Base-by-base conservation (phyloP, 2,113 vertebrate genomes). In the Phrynocephalus versicolor region DNA sequence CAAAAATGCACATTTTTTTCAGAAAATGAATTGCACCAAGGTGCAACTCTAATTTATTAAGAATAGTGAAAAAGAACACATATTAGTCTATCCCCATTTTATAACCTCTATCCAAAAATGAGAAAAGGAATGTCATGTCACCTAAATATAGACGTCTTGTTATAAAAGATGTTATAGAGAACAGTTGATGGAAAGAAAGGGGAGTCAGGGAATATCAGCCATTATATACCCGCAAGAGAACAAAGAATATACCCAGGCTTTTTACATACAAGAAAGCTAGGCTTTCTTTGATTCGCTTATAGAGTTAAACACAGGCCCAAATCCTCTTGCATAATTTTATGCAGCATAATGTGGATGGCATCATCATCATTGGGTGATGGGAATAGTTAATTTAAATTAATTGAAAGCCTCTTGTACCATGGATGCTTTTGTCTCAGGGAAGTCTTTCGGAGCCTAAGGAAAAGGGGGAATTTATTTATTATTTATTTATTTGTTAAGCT, bases 41-140 rank as follows among this genome's bases (percentile, higher is more conserved):
- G 18, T 27, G n/a, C n/a, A 69, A 84, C 35, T 45, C 51, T 74
- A 85, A 73, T 64, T 14, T 86, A 55, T 74, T 55, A 37, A 81
- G n/a, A 64, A 37, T 65, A 51, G 62, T 30, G 21, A 9, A 3
- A 41, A 62, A 51, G 55, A 41, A 60, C 41, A 62, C 13, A 30
- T 3, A 71, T 58, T 79, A 19, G 57, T 72, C 13, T 35, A 80
- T 25, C 69, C 72, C 35, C 67, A 65, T 84, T 84, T 77, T 55
- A 51, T 69, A 25, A 39, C 67, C 33, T 21, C 78, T 6, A 65
- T 60, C 35, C n/a, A 55, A 69, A n/a, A 57, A 70, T 6, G 15
- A 69, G 45, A 65, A 84, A 6, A 67, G 41, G 58, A 70, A 85
- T 27, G 67, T 67, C 35, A 14, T 18, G 8, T 58, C 64, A 58